A percentile compares a stretch with the other conserved stretches of the same genome.
phyloP scores from a whole-genome alignment of 2,888 invertebrate genomes.

The Pristionchus arcanus region DNA sequence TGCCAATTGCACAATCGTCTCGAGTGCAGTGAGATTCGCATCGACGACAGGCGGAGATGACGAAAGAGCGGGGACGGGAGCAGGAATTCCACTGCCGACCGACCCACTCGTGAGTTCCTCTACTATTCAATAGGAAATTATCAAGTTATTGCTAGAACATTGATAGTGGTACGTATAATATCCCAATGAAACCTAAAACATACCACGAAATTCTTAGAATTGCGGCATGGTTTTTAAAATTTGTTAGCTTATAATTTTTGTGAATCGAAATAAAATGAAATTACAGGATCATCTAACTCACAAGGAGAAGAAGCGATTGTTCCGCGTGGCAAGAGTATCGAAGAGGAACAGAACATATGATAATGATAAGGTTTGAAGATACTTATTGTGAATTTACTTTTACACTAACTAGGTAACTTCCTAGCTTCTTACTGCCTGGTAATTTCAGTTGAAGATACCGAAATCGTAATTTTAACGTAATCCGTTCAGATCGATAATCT shows the following conservation, averaged over 20 bases:
- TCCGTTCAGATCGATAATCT: slow-evolving; percentile 54
- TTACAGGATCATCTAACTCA: slow-evolving; percentile 39
- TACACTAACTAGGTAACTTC: too few species aligned
- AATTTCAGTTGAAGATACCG: background rate
- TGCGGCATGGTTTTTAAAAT: background rate
- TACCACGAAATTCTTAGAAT: background rate
- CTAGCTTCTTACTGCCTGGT: too few species aligned
- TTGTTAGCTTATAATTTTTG: background rate
- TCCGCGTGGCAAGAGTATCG: slow-evolving; percentile 55
- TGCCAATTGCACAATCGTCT: slow-evolving; percentile 19
- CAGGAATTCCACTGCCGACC: background rate
- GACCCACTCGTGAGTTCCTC: background rate
- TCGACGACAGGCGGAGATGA: slow-evolving; percentile 33
- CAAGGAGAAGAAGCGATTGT: slow-evolving; percentile 55
- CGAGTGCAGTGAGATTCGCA: background rate
- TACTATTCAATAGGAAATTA: background rate
- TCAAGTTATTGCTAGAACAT: too few species aligned
- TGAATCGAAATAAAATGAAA: background rate
- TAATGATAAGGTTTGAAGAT: slow-evolving; percentile 65
- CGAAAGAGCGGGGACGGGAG: background rate
- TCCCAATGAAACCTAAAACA: background rate
- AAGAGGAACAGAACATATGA: slow-evolving; percentile 61
- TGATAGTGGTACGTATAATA: background rate
- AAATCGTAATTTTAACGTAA: background rate
- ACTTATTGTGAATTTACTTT: background rate